These are phyloP conservation scores for Myotis planiceps DNA, from an alignment of 2,797 vertebrate genomes.

Conservation along the genomic window DNA sequence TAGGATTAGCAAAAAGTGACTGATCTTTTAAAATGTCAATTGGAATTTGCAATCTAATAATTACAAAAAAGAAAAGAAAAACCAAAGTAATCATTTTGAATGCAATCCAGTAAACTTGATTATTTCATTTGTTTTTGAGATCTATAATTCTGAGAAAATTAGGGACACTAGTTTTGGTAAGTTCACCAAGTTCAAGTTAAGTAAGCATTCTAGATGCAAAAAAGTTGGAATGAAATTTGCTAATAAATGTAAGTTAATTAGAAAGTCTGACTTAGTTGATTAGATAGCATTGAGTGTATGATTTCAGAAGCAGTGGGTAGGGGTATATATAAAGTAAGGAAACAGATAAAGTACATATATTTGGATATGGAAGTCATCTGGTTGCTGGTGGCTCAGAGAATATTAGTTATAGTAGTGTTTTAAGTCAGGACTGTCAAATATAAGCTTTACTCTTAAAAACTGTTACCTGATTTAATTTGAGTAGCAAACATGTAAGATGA, in stretches of 20 bases:
- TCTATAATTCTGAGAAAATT: background rate
- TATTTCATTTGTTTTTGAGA: slow-evolving; percentile 13
- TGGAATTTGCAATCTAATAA: slow-evolving; percentile 34
- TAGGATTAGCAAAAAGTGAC: slow-evolving; percentile 3
- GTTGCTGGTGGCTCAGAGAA: background rate
- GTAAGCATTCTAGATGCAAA: background rate
- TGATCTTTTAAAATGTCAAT: slow-evolving; percentile 32
- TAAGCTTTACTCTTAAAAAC: slow-evolving; percentile 15
- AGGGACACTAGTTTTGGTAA: background rate
- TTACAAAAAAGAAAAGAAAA: background rate
- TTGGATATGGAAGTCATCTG: background rate
- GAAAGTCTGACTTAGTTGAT: background rate
- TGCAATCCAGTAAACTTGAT: background rate
- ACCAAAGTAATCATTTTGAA: background rate
- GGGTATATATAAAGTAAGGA: background rate
- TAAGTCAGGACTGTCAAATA: background rate
- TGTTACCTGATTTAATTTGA: background rate
- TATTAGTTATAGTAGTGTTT: background rate
- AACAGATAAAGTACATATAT: background rate
- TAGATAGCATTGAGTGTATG: background rate
- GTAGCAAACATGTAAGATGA: background rate
- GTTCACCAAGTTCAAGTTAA: background rate
- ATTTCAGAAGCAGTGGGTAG: background rate
- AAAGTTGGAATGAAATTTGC: background rate
- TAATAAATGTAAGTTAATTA: background rate